Evolutionary conservation across 2,113 vertebrate genomes (phyloP).

Genomic region (Poeciliopsis prolifica): DNA sequence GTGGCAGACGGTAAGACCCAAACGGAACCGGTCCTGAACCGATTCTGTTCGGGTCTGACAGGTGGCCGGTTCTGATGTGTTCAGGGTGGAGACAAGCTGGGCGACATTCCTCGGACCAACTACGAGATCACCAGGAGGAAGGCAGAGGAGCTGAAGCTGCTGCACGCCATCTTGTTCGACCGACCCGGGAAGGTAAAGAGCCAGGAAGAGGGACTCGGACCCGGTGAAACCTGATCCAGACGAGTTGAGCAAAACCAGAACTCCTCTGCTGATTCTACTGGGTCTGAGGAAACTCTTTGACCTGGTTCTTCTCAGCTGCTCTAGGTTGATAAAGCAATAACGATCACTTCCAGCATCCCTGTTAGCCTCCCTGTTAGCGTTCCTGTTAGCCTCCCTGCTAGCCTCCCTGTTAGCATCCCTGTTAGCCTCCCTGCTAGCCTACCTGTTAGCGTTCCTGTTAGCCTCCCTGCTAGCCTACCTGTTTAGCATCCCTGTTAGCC

Average conservation of each 20-base stretch:
- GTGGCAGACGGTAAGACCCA: conserved; percentile 84
- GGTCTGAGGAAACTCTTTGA: too few species aligned
- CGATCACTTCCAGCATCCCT: too few species aligned
- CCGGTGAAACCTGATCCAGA: too few species aligned
- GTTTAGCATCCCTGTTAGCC: accelerated
- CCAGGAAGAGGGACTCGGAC: too few species aligned
- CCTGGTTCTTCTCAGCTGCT: too few species aligned
- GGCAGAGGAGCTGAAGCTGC: conserved; percentile 89
- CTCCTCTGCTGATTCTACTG: too few species aligned
- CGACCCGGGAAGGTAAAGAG: conserved; percentile 89
- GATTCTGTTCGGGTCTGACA: conserved; percentile 46
- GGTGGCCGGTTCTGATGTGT: background rate
- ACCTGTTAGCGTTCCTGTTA: too few species aligned
- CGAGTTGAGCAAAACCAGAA: too few species aligned
- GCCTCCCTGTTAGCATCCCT: too few species aligned
- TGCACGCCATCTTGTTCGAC: conserved; percentile 94
- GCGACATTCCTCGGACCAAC: conserved; percentile 92
- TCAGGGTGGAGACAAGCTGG: conserved; percentile 91
- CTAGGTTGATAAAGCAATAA: too few species aligned
- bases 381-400: accelerated
- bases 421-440: too few species aligned
- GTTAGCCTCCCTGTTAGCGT: too few species aligned
- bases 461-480: accelerated
- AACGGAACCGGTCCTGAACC: conserved; percentile 88
- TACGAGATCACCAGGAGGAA: conserved; percentile 92